Base-by-base conservation (phyloP, 1,140 invertebrate species). In the Ptiloglossa arizonensis region DNA sequence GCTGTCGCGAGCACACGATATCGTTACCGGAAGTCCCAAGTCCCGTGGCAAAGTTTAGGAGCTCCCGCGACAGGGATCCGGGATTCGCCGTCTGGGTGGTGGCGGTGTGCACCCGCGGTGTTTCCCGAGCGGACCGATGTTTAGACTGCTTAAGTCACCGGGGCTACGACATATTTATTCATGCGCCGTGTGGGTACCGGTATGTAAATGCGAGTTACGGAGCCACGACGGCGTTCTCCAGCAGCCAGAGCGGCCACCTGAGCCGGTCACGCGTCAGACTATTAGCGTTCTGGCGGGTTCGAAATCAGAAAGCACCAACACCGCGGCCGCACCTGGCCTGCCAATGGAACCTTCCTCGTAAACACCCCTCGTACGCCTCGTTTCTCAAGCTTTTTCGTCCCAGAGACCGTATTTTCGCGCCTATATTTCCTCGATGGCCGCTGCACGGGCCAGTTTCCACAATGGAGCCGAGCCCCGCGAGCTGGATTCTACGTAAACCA, bases 161-260 rank as follows among this genome's bases (percentile, higher is more conserved):
- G 32, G 27, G 11, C 24, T 59, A 60, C 77, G 78, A 74, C 72
- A 83, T 87, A 89, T 84, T 89, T 89, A 89, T 89, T 87, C 86
- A 82, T 87, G 79, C 66, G 59, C 69, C 73, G 77, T 71, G 80
- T 81, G 60, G 57, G 66, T 81, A 66, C 71, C 69, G 79, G 81
- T 88, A 88, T 89, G 87, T 76, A 88, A 89, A 89, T 89, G 76
- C 67, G 70, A 87, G 85, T 85, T 87, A 86, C 80, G 77, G 82
- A 80, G 81, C 80, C 54, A 76, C 63, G 73, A 57, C n/a, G 75
- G 50, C 70, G 69, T 48, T 50, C 59, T 38, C 38, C 19, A 48
- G 69, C 57, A n/a, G 19, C n/a, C 44, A n/a, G 9, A 54, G 22
- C 78, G 56, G 46, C 66, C 72, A 81, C 80, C 78, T 82, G 81